Evolutionary conservation across 2,113 vertebrate species (phyloP), one percentile per base, ranked within the genome.

Genomic region (Pyxicephalus adspersus): DNA sequence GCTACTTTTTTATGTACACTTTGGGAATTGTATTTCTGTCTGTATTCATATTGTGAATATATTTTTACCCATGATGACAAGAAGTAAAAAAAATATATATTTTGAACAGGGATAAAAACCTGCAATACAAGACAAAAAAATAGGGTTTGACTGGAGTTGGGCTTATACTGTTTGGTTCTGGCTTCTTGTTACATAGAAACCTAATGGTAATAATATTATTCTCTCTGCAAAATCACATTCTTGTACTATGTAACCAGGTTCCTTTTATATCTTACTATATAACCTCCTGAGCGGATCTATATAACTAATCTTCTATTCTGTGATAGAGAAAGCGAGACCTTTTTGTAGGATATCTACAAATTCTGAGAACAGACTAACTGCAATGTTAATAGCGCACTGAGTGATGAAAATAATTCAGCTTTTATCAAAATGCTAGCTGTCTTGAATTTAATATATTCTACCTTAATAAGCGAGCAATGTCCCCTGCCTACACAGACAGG

Each of bases 401-500:
- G 34, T 22, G 57, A 80, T 50, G 63, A 71, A 80, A 80, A 80
- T 80, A 71, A 71, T 63, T 71, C 65, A 63, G 55, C 66, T 80
- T 80, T 80, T 71, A 80, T 80, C 77, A 71, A 80, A 80, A 80
- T 71, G 66, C 34, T 57, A 80, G 57, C 23, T n/a, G 67, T 50
- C 38, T 71, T 63, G 77, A 71, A 66, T 80, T 57, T 80, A 80
- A 80, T 80, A 71, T 80, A 80, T 80, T 80, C 77, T 51, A 60
- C 66, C 51, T 70, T 80, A 80, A 80, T 80, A 80, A 71, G 77
- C 55, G 25, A 71, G 67, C 55, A 52, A 31, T 71, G 66, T 80
- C 66, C 77, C 77, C 77, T 63, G 77, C 77, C 77, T 80, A 67
- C 55, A 63, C 67, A 34, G 77, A 80, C 77, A 80, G 66, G 57